These are phyloP conservation scores for Sinhomidia bicolor DNA, from an alignment of 2,888 invertebrate genomes.

Conservation along the genomic window DNA sequence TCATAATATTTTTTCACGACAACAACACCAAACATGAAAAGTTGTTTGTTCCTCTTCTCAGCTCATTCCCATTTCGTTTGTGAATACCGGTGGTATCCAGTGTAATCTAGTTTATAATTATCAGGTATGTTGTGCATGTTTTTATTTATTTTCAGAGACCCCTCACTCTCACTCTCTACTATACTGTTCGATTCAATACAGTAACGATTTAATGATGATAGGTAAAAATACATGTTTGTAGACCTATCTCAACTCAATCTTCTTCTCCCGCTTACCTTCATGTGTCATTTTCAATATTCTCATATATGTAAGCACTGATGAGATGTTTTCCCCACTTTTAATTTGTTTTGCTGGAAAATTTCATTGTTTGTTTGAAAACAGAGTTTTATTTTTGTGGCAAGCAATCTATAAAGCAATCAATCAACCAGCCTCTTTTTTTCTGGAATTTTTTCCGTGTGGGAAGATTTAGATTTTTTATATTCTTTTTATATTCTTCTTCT, in stretches of 20 bases:
- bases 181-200: too few species aligned
- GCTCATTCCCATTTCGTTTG: background rate
- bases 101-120: slow-evolving; percentile 51
- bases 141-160: background rate
- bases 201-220: too few species aligned
- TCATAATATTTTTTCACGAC: slow-evolving; percentile 1
- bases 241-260: slow-evolving; percentile 20
- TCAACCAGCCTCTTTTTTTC: background rate
- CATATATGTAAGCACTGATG: background rate
- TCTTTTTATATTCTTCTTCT: background rate
- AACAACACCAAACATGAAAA: background rate
- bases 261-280: too few species aligned
- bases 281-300: too few species aligned
- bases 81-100: slow-evolving; percentile 29
- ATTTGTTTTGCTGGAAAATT: too few species aligned
- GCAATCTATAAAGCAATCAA: too few species aligned
- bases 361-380: too few species aligned
- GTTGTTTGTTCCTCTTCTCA: background rate
- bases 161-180: background rate
- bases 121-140: slow-evolving; percentile 35
- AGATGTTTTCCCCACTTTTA: background rate
- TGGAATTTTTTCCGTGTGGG: slow-evolving; percentile 30
- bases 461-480: background rate
- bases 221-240: background rate
- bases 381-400: too few species aligned